phyloP scores from a whole-genome alignment of 2,888 invertebrate species.

The Alcis repandata region DNA sequence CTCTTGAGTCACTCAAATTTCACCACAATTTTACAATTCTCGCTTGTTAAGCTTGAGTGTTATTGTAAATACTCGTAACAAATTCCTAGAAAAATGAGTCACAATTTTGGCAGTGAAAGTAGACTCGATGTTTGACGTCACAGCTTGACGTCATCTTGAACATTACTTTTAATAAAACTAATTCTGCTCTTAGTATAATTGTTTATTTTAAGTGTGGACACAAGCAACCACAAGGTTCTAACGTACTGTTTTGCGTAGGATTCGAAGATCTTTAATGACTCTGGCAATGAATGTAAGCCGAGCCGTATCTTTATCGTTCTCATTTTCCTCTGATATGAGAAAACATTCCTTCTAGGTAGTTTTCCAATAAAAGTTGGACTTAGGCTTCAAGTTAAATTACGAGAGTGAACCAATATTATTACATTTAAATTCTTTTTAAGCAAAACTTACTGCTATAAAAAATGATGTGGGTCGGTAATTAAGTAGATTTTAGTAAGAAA shows the following conservation, averaged over 20 bases:
- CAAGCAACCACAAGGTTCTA: not conserved
- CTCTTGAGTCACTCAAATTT: conserved; percentile 10
- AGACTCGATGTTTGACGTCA: conserved; percentile 52
- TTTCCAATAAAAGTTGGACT: conserved; percentile 25
- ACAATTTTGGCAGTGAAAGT: conserved; percentile 51
- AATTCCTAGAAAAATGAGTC: conserved; percentile 47
- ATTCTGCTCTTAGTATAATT: conserved; percentile 10
- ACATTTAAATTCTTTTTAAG: not conserved
- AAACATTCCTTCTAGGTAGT: conserved; percentile 17
- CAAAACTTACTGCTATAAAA: not conserved
- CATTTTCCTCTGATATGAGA: conserved; percentile 17
- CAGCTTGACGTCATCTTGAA: conserved; percentile 53
- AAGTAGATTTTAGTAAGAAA: not conserved
- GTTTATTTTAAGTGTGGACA: not conserved
- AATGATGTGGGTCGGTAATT: not conserved
- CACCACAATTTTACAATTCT: conserved; percentile 13
- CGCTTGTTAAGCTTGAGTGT: conserved; percentile 26
- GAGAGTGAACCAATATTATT: conserved; percentile 8
- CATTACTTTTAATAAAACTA: conserved; percentile 32
- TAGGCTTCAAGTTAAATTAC: conserved; percentile 17
- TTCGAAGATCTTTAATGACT: conserved; percentile 5
- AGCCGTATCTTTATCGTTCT: conserved; percentile 18
- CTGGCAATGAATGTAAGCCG: conserved; percentile 18
- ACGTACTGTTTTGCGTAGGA: not conserved
- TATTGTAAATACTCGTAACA: conserved; percentile 23